Base-by-base conservation (phyloP, 1,140 invertebrate species). In the Macrosteles quadrilineatus region DNA sequence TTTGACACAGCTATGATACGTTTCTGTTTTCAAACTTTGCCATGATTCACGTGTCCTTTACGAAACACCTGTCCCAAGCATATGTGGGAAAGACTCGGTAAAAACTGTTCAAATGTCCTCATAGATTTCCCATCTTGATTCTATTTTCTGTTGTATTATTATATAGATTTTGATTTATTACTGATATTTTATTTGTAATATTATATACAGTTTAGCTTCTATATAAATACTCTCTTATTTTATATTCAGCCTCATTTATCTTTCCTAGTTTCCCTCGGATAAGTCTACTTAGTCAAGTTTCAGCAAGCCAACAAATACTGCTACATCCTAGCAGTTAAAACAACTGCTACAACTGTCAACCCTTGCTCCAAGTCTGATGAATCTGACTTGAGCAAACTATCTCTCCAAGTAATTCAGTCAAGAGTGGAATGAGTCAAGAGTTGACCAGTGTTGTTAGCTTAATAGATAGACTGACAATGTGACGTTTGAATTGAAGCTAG, bases 111-210 rank as follows among this genome's bases (percentile, higher is more conserved):
- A 50, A 50, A 50, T 50, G n/a, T n/a, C 47, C 21, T 9, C 2
- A 21, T 19, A 19, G 21, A 21, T 17, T 50, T 50, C 14, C 36
- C 6, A 50, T 50, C 47, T 50, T 50, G 14, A 50, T 50, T 50
- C 47, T 50, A 50, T 50, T 50, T 50, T 50, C 47, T 50, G 47
- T 50, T 50, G 47, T 50, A 50, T 50, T 50, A 50, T 50, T 50
- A 50, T 50, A 50, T 21, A 50, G 47, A 19, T 50, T 50, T 50
- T 50, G 47, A 50, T 50, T 50, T 50, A 50, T 50, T 50, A 50
- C 14, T 50, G 47, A 50, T 50, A 50, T 19, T 50, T 50, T 50
- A 17, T 50, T 50, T 50, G 47, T 50, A 50, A 50, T 50, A 50
- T 50, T 50, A 50, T 50, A 50, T 50, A 50, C 47, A 50, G 3